Percentiles rank a stretch among this genome's conserved stretches.
Evolutionary conservation across 2,797 vertebrate species (phyloP).

Genomic region (Denticeps clupeoides): DNA sequence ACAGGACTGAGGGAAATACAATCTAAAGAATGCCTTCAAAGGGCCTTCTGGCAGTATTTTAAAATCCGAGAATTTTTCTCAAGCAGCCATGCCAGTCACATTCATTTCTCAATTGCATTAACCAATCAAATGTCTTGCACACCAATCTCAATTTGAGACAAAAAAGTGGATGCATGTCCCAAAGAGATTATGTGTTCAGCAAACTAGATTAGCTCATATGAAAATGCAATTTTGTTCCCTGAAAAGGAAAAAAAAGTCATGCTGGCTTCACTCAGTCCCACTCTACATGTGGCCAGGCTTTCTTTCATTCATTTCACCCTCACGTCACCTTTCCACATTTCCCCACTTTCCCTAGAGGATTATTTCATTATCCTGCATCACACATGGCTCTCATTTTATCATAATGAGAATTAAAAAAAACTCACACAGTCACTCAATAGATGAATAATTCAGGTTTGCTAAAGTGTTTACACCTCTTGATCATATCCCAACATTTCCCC

Average conservation of each 20-base stretch:
- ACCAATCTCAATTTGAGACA: constrained; percentile 10
- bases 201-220: constrained; percentile 14
- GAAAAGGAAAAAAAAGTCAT: too few species aligned
- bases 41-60: too few species aligned
- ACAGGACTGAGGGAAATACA: too few species aligned
- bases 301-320: constrained; percentile 13
- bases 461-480: constrained; percentile 12
- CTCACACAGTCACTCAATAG: constrained; percentile 5
- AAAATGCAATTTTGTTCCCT: constrained; percentile 11
- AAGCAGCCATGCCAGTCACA: constrained; percentile 8
- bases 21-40: too few species aligned
- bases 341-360: constrained; percentile 9
- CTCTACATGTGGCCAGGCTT: too few species aligned
- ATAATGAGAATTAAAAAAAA: constrained; percentile 7
- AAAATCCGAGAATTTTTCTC: not conserved
- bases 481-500: too few species aligned
- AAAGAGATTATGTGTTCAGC: constrained; percentile 1
- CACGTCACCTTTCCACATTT: constrained; percentile 14
- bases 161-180: constrained; percentile 7
- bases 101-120: constrained; percentile 12
- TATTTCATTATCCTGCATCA: constrained; percentile 3
- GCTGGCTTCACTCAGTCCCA: too few species aligned
- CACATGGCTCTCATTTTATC: constrained; percentile 1
- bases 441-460: not conserved
- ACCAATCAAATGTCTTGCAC: not conserved